Conservation (phyloP, 2,113 vertebrate species). For the Cinclus mexicanus region DNA sequence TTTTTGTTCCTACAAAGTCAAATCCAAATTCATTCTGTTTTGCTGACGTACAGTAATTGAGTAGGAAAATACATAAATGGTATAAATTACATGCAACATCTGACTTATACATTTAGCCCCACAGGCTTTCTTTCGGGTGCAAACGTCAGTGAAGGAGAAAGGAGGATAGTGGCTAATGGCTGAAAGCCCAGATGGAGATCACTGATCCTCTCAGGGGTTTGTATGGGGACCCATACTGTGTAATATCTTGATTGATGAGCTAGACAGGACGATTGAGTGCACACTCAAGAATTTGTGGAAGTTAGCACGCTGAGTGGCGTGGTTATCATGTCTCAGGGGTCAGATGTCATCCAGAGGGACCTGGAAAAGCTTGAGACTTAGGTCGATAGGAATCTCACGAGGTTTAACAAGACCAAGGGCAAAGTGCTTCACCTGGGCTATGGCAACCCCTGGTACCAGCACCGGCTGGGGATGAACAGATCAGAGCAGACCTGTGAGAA, state of each 20-base stretch:
- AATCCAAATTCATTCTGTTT: background rate
- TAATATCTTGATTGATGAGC: background rate
- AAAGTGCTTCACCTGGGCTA: rapidly evolving
- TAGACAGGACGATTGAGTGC: background rate
- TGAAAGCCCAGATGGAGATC: background rate
- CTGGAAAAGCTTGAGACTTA: background rate
- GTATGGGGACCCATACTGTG: rapidly evolving
- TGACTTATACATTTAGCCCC: background rate
- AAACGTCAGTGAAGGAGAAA: background rate
- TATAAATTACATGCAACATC: background rate
- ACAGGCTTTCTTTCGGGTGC: background rate
- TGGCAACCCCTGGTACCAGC: rapidly evolving
- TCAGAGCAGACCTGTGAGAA: background rate
- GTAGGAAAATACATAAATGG: background rate
- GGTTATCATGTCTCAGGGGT: background rate
- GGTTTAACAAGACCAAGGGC: background rate
- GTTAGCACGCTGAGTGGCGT: background rate
- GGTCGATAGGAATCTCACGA: background rate
- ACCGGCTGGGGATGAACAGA: too few species aligned
- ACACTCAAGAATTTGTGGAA: background rate
- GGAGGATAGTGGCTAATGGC: background rate
- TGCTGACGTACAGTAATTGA: background rate
- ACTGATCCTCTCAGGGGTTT: too few species aligned
- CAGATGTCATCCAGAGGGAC: background rate
- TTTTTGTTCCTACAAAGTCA: background rate